A percentile compares a stretch with the other conserved stretches of the same genome.
phyloP scores from a whole-genome alignment of 2,113 vertebrate species.

The Daphoenositta chrysoptera region DNA sequence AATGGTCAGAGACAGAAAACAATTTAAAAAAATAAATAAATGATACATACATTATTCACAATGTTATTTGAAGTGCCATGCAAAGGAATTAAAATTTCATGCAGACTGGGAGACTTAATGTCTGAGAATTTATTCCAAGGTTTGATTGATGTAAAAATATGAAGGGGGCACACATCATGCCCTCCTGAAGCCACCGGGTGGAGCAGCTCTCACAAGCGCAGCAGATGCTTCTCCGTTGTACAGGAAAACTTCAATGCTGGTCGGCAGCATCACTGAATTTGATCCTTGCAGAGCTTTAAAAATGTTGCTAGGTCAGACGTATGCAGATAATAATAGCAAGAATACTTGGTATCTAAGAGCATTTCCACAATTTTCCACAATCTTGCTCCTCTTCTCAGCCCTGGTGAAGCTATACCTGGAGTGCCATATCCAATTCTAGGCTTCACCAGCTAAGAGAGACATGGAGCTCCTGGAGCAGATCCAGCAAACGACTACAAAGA shows the following conservation, averaged over 20 bases:
- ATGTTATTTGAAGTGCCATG: not conserved
- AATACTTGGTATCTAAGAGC: too few relatives aligned
- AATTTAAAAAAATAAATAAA: not conserved
- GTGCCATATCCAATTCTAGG: not conserved
- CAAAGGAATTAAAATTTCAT: not conserved
- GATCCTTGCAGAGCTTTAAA: not conserved
- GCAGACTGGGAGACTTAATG: not conserved
- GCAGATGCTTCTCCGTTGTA: fast-evolving
- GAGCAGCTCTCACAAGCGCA: not conserved
- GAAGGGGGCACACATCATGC: fast-evolving
- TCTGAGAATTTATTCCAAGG: not conserved
- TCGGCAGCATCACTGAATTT: fast-evolving
- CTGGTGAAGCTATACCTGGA: not conserved
- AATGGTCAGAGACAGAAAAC: not conserved
- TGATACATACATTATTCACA: not conserved
- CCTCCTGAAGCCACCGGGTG: not conserved
- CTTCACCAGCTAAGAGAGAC: not conserved
- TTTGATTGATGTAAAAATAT: not conserved
- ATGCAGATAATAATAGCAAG: fast-evolving
- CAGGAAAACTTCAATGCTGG: fast-evolving
- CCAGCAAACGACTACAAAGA: not conserved
- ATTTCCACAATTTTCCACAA: not conserved
- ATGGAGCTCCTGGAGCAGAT: not conserved
- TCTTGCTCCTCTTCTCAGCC: not conserved
- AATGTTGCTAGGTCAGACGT: not conserved